These are phyloP conservation scores for Lanistes nyassanus DNA, from an alignment of 1,140 invertebrate species.

Conservation along the genomic window DNA sequence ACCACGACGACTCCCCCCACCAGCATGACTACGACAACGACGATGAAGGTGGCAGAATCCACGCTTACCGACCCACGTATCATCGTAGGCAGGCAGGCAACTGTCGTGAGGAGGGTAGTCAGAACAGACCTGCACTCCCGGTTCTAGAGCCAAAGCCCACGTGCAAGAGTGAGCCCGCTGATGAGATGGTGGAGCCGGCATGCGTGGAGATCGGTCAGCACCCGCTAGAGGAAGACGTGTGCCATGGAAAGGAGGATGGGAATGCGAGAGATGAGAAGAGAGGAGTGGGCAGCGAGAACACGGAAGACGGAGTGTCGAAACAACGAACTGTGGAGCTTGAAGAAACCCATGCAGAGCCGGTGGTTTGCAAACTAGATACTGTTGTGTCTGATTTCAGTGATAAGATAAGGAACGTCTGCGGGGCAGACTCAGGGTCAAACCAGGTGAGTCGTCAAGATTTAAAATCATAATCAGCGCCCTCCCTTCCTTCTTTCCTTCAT, in stretches of 20 bases:
- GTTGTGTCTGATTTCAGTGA: no score
- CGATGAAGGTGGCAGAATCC: background rate
- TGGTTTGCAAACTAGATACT: no score
- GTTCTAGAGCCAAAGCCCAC: background rate
- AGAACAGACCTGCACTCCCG: slow-evolving; percentile 3
- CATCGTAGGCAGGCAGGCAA: no score
- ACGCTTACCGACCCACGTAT: background rate
- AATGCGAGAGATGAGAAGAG: background rate
- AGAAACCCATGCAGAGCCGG: no score
- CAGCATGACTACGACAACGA: background rate
- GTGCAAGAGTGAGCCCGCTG: background rate
- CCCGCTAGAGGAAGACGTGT: no score
- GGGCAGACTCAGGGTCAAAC: no score
- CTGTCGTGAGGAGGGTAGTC: background rate
- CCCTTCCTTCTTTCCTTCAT: no score
- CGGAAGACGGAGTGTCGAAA: background rate
- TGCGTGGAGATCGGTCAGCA: background rate
- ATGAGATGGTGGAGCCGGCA: background rate
- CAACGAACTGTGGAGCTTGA: no score
- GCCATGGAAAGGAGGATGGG: background rate
- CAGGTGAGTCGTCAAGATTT: no score
- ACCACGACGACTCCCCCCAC: background rate
- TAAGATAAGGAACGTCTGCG: no score
- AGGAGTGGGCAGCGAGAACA: background rate
- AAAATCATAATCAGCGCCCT: no score